Evolutionary conservation across 1,140 invertebrate genomes (phyloP), one percentile per base, ranked within the genome.

Genomic region (Littorina saxatilis): DNA sequence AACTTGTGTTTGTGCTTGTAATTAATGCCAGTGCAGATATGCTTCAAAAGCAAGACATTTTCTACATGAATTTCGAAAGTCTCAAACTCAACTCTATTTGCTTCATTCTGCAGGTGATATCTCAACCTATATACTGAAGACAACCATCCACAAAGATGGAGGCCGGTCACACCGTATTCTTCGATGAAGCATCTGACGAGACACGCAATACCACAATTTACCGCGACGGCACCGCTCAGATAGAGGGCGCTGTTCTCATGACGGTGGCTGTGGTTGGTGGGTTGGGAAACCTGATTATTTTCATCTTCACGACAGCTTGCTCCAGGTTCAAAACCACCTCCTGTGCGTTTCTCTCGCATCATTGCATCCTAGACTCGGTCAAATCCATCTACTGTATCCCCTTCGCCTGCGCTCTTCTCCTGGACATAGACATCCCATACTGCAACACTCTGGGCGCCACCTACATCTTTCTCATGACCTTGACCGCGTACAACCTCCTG

Each of bases 391-490:
- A 88, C 70, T 90, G 88, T 70, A 78, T 90, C 15, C 83, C 89
- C 0, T 90, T 88, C 76, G 87, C 84, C 15, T 96, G 96, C 55
- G 96, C 96, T 82, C 96, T 98, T 82, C 94, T 97, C 82, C 94
- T 95, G 82, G 96, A 96, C 91, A 95, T 96, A 87, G 95, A 96
- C 0, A 96, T 97, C 39, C 95, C 96, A 89, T 96, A 96, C 89
- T 98, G 97, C 91, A 96, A 96, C 23, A 92, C 97, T n/a, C 95
- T 98, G 15, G 97, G 98, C 91, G 97, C 96, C 23, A 96, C 96
- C 13, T 98, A 98, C 91, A 94, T 98, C 0, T 94, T 98, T 75
- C 93, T 98, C 82, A 96, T 97, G 81, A 98, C 96, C 40, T 96
- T 97, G 32, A 96, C 96, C 27, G 97, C 96, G 1, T 96, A 98